Conservation (phyloP, 2,888 invertebrate genomes). For the Cephus runcator region DNA sequence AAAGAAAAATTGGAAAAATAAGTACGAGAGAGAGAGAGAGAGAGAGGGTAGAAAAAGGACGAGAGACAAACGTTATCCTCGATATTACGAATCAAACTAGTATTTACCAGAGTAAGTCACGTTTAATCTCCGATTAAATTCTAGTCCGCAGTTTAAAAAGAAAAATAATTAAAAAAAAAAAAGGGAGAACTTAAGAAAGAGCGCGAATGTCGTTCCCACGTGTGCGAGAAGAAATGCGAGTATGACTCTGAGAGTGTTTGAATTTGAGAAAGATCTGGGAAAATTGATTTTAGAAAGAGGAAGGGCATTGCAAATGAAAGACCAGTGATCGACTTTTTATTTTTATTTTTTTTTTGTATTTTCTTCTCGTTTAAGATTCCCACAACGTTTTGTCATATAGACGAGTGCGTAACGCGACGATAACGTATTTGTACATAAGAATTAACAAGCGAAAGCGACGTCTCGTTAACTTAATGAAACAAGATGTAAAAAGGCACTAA, state of each 20-base stretch:
- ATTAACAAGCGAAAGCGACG: neutral
- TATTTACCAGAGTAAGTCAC: conserved; percentile 61
- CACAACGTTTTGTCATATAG: conserved; percentile 25
- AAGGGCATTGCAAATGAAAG: conserved; percentile 52
- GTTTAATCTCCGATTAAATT: conserved; percentile 62
- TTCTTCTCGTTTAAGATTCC: conserved; percentile 39
- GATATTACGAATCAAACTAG: conserved; percentile 62
- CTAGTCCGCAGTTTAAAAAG: conserved; percentile 58
- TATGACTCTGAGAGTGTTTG: conserved; percentile 6
- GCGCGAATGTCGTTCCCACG: conserved; percentile 5
- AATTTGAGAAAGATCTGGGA: neutral
- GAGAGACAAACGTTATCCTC: conserved; percentile 44
- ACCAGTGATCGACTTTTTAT: conserved; percentile 51
- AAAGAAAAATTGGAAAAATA: conserved; percentile 15
- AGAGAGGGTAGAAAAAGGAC: neutral
- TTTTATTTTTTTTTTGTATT: conserved; percentile 23
- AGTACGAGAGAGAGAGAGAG: conserved; percentile 6
- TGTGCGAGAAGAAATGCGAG: conserved; percentile 27
- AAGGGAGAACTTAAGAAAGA: conserved; percentile 6
- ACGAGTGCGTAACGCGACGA: conserved; percentile 11
- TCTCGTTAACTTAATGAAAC: conserved; percentile 13
- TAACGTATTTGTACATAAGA: conserved; percentile 20
- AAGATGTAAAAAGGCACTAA: conserved; percentile 3
- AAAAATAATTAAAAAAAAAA: conserved; percentile 26
- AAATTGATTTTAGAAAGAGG: neutral